Base-by-base conservation (phyloP, 1,140 invertebrate genomes). In the Plutomurus gul region DNA sequence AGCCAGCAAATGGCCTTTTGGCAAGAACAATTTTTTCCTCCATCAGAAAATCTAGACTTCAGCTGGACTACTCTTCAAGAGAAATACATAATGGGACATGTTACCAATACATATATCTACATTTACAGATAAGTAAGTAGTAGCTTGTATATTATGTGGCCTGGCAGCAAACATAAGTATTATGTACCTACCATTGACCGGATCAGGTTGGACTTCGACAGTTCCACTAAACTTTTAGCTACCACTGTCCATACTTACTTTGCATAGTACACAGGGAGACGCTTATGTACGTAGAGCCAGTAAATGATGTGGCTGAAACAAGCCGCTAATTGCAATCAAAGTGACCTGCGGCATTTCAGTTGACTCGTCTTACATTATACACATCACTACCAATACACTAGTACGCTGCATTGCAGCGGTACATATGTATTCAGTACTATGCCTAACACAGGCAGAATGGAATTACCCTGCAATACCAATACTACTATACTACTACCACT, bases 281-380 rank as follows among this genome's bases (percentile, higher is more conserved):
- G n/a, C n/a, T n/a, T n/a, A n/a, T n/a, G n/a, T n/a, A n/a, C n/a
- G n/a, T n/a, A 65, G n/a, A 65, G 25, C 56, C 30, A 33, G 72
- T 74, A 74, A 74, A 74, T 74, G 72, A 43, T 74, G 72, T 76
- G 74, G 74, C 74, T 76, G 47, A 77, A 77, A 77, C 51, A 60
- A 77, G 75, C 75, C 75, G 75, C 75, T 77, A 77, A 77, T 77
- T 77, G 75, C 70, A 70, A 77, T 77, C 75, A 77, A 77, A 77
- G 75, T 77, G 60, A 65, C 75, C 75, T 43, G 51, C n/a, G 51
- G 75, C 74, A 20, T 18, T 75, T 56, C 18, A 56, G 25, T 75
- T 56, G 74, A 56, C 56, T 65, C 25, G 27, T 65, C 56, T 65
- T 56, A 36, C 56, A 60, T 33, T 56, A 30, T 8, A 56, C 51